Evolutionary conservation across 1,140 invertebrate species (phyloP).

Genomic region (Steinernema khuongi): DNA sequence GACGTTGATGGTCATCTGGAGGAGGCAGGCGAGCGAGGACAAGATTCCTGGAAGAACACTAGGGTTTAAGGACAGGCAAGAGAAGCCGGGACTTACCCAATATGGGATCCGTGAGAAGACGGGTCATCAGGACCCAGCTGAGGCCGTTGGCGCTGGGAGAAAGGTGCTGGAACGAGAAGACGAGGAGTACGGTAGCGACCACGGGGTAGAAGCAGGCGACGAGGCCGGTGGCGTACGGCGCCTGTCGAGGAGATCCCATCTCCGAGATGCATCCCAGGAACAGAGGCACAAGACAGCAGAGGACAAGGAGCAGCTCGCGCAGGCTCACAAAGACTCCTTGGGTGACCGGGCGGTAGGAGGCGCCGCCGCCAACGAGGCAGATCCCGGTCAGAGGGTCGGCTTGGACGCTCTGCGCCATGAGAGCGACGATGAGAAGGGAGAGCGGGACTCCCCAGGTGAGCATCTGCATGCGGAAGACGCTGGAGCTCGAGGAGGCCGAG

Average conservation of each 20-base stretch:
- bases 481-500: slow-evolving; percentile 9
- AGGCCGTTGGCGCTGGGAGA: neutral
- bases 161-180: neutral
- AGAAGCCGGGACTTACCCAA: slow-evolving; percentile 23
- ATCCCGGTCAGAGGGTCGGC: slow-evolving; percentile 38
- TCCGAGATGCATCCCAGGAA: slow-evolving; percentile 24
- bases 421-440: slow-evolving; percentile 30
- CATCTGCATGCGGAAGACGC: slow-evolving; percentile 30
- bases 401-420: slow-evolving; percentile 28
- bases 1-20: slow-evolving; percentile 25
- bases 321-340: slow-evolving; percentile 33
- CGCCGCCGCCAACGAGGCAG: slow-evolving; percentile 31
- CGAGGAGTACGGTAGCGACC: slow-evolving; percentile 26
- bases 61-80: slow-evolving; percentile 9
- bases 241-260: slow-evolving; percentile 17
- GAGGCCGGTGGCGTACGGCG: slow-evolving; percentile 15
- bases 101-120: slow-evolving; percentile 25
- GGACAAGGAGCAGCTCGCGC: slow-evolving; percentile 31
- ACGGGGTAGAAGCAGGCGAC: slow-evolving; percentile 29
- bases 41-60: slow-evolving; percentile 30
- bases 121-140: slow-evolving; percentile 1
- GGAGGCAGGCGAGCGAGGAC: slow-evolving; percentile 17
- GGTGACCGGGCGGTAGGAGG: slow-evolving; percentile 10
- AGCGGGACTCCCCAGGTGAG: slow-evolving; percentile 36
- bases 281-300: slow-evolving; percentile 25